Base-by-base conservation (phyloP, 2,888 invertebrate species). In the Sicus ferrugineus region DNA sequence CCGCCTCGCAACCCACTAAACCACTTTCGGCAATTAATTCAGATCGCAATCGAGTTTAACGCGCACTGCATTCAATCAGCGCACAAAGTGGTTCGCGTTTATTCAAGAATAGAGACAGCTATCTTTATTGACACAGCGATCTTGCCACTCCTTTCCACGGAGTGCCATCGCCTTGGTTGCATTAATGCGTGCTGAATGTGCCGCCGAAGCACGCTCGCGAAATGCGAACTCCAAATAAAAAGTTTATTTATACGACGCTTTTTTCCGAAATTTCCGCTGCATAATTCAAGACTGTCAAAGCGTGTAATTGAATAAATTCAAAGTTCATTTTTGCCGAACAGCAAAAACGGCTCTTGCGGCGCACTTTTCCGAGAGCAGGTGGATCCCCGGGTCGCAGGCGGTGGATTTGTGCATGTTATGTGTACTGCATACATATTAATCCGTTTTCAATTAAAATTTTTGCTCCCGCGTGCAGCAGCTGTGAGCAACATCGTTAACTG, bases 381-480 rank as follows among this genome's bases (percentile, higher is more conserved):
- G 42, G 42, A 56, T 56, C 42, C 7, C 14, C 9, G 34, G 7
- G 14, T 34, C 1, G 1, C 42, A 42, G 42, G 42, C 5, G 42
- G 1, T 16, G 42, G 42, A 56, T 56, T n/a, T 14, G 16, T 7
- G 14, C 34, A 14, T 14, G 14, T 34, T 1, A 7, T 9, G n/a
- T 34, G 42, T n/a, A 26, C 42, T 61, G 61, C 34, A n/a, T 61
- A 23, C 16, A 23, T 42, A 42, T 34, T 64, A 50, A 30, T 64
- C 64, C 64, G 16, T 30, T 64, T 64, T 64, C 64, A 64, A 64
- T 64, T 64, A 64, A 64, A 50, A 64, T 64, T 30, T 64, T 19
- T 61, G 38, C 42, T 26, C 21, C 42, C 61, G 61, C 23, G 21
- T 38, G 23, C 42, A 7, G 38, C 42, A 28, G 42, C 61, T 21